Evolutionary conservation across 2,113 vertebrate genomes (phyloP), one percentile per base, ranked within the genome.

Genomic region (Ceyx margarethae): DNA sequence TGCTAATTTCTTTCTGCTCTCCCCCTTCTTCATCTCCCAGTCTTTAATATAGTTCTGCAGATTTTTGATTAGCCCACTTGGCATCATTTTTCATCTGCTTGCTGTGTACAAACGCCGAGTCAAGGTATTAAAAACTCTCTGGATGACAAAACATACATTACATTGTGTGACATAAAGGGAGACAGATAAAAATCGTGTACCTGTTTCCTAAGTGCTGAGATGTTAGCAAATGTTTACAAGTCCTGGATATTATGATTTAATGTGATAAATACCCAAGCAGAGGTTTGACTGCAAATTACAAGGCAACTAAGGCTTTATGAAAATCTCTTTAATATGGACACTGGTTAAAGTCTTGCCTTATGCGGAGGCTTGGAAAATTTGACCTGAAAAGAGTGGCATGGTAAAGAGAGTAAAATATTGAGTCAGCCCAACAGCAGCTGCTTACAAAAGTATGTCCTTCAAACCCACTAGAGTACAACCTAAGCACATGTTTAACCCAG

Each of bases 401-500:
- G 13, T 17, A 60, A 71, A 31, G 43, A 87, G 31, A 77, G 7
- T 53, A 90, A 94, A 90, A 35, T 13, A 60, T 85, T 31, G 43
- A 91, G 87, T 85, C 51, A 91, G 60, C 60, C 75, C 18, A 35
- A 56, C 23, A 69, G 22, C 51, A 20, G 67, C 54, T 85, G 78
- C 54, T 72, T 80, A 31, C 33, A 56, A 72, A 90, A 56, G 58
- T 23, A 40, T 23, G 81, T 89, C 74, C 83, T 89, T 92, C 91
- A 96, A 86, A 87, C 15, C 21, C 62, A 45, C 14, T 33, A 54
- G 74, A 77, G 89, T 76, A 81, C 78, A 82, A 69, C 84, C 62
- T 29, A 81, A 91, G 26, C 62, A 77, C 74, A 62, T 62, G 84
- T 91, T 93, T 85, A 69, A 76, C 74, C 40, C 94, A 95, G 86